phyloP scores from a whole-genome alignment of 2,113 vertebrate species.

The Rhegmatorhina hoffmannsi region DNA sequence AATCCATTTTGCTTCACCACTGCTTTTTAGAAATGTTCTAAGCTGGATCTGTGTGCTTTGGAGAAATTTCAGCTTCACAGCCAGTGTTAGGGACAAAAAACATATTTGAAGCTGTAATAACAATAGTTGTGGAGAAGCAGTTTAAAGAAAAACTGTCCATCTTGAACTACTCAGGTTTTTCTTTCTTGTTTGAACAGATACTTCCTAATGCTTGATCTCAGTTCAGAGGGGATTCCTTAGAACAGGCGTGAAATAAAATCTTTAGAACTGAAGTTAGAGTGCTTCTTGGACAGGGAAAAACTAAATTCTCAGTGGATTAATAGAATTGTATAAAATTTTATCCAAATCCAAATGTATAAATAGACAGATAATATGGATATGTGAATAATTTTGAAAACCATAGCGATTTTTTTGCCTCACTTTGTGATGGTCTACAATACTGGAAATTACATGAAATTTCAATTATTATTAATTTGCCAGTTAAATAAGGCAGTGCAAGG shows the following conservation, averaged over 20 bases:
- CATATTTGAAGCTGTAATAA: background rate
- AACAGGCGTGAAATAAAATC: background rate
- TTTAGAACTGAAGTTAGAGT: background rate
- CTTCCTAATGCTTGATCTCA: background rate
- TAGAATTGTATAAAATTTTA: background rate
- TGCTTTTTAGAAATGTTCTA: background rate
- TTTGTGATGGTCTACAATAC: background rate
- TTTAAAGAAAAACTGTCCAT: background rate
- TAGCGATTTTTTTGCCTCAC: background rate
- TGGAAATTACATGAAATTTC: background rate
- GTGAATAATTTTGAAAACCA: background rate
- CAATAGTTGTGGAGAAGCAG: background rate
- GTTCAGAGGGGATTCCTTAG: background rate
- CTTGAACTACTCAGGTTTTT: background rate
- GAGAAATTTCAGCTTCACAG: constrained; percentile 41
- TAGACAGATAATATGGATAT: background rate
- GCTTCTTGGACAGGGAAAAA: background rate
- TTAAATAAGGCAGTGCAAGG: background rate
- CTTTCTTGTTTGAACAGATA: background rate
- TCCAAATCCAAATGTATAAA: background rate
- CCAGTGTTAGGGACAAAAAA: constrained; percentile 12
- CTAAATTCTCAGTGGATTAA: background rate
- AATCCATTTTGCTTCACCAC: background rate
- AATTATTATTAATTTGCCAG: background rate
- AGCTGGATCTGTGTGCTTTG: constrained; percentile 33